Conservation (phyloP, 2,113 vertebrate genomes). For the Ophiodon elongatus region DNA sequence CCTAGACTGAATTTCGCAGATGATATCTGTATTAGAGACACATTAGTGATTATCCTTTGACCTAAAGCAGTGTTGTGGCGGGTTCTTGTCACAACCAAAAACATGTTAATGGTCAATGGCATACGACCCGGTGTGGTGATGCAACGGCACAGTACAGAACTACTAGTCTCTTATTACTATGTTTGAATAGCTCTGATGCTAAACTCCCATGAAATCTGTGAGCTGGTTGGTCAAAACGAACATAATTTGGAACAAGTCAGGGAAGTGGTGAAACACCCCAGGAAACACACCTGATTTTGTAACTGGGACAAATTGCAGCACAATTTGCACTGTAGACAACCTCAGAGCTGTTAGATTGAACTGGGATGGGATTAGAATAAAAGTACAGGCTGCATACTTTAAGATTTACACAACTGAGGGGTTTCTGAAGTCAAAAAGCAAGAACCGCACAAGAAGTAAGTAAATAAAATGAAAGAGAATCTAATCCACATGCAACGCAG, state of each 20-base stretch:
- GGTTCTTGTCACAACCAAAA: not conserved
- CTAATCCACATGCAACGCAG: conserved; percentile 34
- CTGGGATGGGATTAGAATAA: not conserved
- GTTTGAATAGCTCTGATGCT: conserved; percentile 30
- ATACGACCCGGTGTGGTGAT: not conserved
- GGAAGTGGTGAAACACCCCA: conserved; percentile 14
- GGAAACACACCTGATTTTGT: conserved; percentile 33
- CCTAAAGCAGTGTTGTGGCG: not conserved
- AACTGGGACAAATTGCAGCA: conserved; percentile 11
- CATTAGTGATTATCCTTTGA: not conserved
- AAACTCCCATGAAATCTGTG: conserved; percentile 35
- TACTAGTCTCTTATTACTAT: not conserved
- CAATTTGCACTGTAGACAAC: not conserved
- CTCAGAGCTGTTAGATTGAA: not conserved
- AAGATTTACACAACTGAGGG: not conserved
- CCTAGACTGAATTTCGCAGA: conserved; percentile 4
- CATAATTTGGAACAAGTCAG: conserved; percentile 25
- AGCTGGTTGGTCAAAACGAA: conserved; percentile 60
- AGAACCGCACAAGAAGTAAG: conserved; percentile 5
- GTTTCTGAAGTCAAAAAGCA: conserved; percentile 8
- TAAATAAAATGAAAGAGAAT: conserved; percentile 24
- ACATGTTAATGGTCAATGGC: not conserved
- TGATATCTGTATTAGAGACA: not conserved
- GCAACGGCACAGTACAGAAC: not conserved
- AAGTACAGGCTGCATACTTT: not conserved